phyloP scores from a whole-genome alignment of 2,888 invertebrate genomes.

The Spatulosminthurus flaviceps region DNA sequence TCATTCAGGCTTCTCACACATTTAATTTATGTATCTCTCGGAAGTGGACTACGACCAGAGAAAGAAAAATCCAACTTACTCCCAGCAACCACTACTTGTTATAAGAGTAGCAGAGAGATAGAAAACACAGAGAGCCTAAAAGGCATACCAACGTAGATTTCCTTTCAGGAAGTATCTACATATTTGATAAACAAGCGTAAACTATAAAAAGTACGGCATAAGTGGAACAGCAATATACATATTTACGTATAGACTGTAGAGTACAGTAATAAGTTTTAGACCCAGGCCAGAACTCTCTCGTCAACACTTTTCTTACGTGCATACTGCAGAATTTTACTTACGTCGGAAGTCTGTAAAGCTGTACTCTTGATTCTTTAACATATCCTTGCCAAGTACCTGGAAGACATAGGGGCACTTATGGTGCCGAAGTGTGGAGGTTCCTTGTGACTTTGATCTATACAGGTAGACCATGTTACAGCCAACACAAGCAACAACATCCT shows the following conservation, averaged over 20 bases:
- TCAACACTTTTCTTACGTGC: not conserved
- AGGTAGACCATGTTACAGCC: conserved; percentile 58
- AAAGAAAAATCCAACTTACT: conserved; percentile 33
- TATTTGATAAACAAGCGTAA: conserved; percentile 26
- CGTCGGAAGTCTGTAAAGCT: conserved; percentile 21
- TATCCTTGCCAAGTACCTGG: conserved; percentile 53
- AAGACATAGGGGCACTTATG: conserved; percentile 59
- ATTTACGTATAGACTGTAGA: not conserved
- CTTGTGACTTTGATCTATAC: conserved; percentile 58
- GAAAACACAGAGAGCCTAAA: not conserved
- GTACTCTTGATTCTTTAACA: conserved; percentile 39
- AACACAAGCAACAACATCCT: conserved; percentile 57
- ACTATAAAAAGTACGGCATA: not conserved
- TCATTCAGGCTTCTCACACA: conserved; percentile 41
- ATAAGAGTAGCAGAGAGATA: not conserved
- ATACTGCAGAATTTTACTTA: conserved; percentile 28
- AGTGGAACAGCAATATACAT: not conserved
- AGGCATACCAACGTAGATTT: conserved; percentile 5
- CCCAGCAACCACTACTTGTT: not conserved
- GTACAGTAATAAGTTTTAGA: not conserved
- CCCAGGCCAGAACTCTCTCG: not conserved
- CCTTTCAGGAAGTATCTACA: conserved; percentile 35
- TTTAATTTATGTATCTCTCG: conserved; percentile 47
- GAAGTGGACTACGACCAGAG: conserved; percentile 35
- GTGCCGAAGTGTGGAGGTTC: conserved; percentile 61